Percentiles rank a stretch among this genome's conserved stretches.
Evolutionary conservation across 1,140 invertebrate genomes (phyloP).

Genomic region (Drosophila navojoa): DNA sequence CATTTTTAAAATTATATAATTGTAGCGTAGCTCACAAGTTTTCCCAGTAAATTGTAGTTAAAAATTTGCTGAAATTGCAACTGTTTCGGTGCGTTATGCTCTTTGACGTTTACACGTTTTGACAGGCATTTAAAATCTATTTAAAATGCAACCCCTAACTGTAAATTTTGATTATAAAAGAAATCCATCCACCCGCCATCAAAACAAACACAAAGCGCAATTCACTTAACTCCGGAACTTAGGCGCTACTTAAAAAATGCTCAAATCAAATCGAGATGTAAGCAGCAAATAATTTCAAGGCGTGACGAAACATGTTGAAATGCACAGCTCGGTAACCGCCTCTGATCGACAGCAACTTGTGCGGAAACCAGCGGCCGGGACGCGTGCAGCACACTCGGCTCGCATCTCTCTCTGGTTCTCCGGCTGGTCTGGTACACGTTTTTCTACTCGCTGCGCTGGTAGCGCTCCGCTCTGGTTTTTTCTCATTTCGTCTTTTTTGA

Average conservation of each 20-base stretch:
- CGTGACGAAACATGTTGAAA: constrained; percentile 76
- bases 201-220: constrained; percentile 22
- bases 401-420: background rate
- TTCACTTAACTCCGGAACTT: constrained; percentile 36
- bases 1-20: too few relatives aligned
- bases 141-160: constrained; percentile 26
- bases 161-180: constrained; percentile 2
- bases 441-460: constrained; percentile 45
- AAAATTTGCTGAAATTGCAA: constrained; percentile 24
- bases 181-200: background rate
- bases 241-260: constrained; percentile 49
- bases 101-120: constrained; percentile 50
- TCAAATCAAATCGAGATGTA: constrained; percentile 39
- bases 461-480: constrained; percentile 23
- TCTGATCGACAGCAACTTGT: constrained; percentile 78
- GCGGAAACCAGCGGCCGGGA: constrained; percentile 59
- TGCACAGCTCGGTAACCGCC: constrained; percentile 54
- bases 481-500: constrained; percentile 24
- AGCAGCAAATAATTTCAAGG: constrained; percentile 62
- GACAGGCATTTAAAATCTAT: constrained; percentile 49
- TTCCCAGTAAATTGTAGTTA: too few relatives aligned
- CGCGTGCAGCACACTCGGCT: constrained; percentile 16
- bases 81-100: constrained; percentile 31
- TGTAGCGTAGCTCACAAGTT: constrained; percentile 8
- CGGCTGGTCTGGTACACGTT: constrained; percentile 55